Base-by-base conservation (phyloP, 2,797 vertebrate species). In the Aplochiton taeniatus region DNA sequence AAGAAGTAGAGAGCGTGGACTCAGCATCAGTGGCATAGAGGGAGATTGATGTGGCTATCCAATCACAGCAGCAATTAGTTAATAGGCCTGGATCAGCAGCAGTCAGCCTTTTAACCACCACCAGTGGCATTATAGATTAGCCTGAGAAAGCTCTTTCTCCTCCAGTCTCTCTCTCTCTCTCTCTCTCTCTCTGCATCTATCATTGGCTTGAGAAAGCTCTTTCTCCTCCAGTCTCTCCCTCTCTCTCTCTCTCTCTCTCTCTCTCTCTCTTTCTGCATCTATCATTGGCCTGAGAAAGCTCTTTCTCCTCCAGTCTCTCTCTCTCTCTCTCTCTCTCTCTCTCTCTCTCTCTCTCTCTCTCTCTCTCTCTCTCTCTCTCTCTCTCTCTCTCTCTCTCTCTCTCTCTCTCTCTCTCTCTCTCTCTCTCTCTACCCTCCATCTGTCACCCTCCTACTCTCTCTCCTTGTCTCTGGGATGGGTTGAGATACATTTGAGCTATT, bases 1-100 rank as follows among this genome's bases (percentile, higher is more conserved):
- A 31, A 31, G 31, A 31, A 52, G 51, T n/a, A 53, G 8, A 53
- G 51, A 17, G 58, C 58, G 31, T n/a, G 31, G 31, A 31, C 31
- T 31, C 31, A 31, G 31, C 31, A 31, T 31, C 31, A 6, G 3
- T 31, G 31, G 31, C 58, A 59, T 8, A 13, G 45, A 66, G 47
- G 67, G 58, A 78, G 76, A 85, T 81, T 81, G 69, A 82, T 85
- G 76, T 73, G 42, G 42, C 60, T 63, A 69, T 67, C 61, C 79
- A 74, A 82, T 79, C 77, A 81, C 66, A 59, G 63, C 64, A 76
- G 80, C 81, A 83, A 83, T 84, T 84, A 81, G 80, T 72, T 85
- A 82, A 85, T 82, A 78, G 76, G 71, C 75, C 77, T 76, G 73
- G 70, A 71, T 84, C 80, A 81, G 80, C 82, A 83, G 31, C 72